Evolutionary conservation across 2,797 vertebrate genomes (phyloP).

Genomic region (Platalea minor): DNA sequence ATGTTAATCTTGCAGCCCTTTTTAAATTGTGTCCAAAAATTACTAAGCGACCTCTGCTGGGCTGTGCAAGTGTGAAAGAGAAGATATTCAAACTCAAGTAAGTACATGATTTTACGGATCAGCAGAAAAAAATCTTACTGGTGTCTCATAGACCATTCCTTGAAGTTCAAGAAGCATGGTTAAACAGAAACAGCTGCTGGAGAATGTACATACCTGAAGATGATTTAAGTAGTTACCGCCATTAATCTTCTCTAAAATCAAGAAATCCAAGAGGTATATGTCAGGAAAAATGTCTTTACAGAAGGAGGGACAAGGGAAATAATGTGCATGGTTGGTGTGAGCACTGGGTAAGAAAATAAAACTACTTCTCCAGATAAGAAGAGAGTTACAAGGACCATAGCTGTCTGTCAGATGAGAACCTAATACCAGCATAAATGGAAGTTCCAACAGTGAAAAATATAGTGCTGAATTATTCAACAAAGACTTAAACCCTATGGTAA

Average conservation of each 20-base stretch:
- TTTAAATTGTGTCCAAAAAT: neutral
- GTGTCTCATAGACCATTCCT: neutral
- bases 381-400: slow-evolving; percentile 9
- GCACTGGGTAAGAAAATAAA: slow-evolving; percentile 24
- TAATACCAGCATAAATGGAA: slow-evolving; percentile 9
- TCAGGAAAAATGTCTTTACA: neutral
- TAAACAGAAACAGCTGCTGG: neutral
- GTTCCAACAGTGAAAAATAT: slow-evolving; percentile 7
- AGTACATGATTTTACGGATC: neutral
- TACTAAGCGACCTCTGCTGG: neutral
- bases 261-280: neutral
- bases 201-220: neutral
- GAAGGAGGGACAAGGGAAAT: neutral
- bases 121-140: neutral
- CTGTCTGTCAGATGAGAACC: slow-evolving; percentile 9
- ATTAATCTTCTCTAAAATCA: slow-evolving; percentile 8
- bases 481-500: neutral
- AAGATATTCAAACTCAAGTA: neutral
- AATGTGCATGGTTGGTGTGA: neutral
- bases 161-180: neutral
- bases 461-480: slow-evolving; percentile 48
- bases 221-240: neutral
- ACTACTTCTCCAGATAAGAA: slow-evolving; percentile 29
- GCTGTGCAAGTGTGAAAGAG: neutral
- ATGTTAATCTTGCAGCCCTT: neutral